Conservation (phyloP, 2,888 invertebrate species). For the Pheosia gnoma region DNA sequence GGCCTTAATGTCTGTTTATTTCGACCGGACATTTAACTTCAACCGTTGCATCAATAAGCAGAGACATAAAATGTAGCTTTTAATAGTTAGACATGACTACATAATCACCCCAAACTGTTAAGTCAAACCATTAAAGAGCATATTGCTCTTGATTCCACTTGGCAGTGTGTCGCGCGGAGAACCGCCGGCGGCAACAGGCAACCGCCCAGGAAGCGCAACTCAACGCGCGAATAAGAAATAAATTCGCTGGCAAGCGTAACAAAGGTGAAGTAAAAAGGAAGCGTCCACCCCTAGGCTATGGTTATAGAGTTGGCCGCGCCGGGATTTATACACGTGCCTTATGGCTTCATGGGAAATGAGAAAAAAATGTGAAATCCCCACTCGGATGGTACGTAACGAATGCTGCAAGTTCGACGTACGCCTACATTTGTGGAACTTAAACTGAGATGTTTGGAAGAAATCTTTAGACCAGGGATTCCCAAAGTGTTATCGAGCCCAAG, state of each 20-base stretch:
- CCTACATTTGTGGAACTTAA: no score
- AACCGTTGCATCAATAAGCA: no score
- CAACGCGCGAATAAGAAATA: conserved; percentile 82
- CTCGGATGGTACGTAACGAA: conserved; percentile 31
- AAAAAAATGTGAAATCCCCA: conserved; percentile 45
- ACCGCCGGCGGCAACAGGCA: conserved; percentile 69
- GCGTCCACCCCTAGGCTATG: conserved; percentile 64
- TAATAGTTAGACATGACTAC: no score
- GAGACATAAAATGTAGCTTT: no score
- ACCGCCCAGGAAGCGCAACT: conserved; percentile 82
- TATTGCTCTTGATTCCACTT: not conserved
- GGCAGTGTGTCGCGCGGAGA: conserved; percentile 33
- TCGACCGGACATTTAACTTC: no score
- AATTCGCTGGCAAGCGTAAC: conserved; percentile 82
- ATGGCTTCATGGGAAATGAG: conserved; percentile 59
- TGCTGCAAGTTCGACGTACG: conserved; percentile 9
- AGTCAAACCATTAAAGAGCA: no score
- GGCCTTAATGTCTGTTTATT: no score
- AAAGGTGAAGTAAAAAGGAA: conserved; percentile 82
- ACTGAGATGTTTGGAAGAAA: no score
- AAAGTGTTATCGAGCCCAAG: no score
- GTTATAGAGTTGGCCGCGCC: conserved; percentile 39
- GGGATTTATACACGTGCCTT: conserved; percentile 72
- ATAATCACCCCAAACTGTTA: no score
- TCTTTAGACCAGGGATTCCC: no score